These are phyloP conservation scores for Vimba vimba DNA, from an alignment of 2,113 vertebrate species.

Conservation along the genomic window DNA sequence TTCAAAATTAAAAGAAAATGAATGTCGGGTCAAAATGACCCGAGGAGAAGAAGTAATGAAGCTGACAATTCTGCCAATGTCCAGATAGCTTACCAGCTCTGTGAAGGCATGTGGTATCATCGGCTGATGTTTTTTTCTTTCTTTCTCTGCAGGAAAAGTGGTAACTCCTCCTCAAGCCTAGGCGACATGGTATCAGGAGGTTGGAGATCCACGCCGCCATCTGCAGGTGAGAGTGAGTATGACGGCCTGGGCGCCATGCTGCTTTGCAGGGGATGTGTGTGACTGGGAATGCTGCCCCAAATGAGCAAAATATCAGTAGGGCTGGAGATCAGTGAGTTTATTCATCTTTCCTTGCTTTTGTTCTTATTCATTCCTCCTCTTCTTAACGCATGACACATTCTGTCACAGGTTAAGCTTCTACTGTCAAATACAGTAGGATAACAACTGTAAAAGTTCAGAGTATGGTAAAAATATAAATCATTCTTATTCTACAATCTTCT, in stretches of 20 bases:
- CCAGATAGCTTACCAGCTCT: neutral
- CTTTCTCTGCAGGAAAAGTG: conserved; percentile 81
- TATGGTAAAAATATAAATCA: neutral
- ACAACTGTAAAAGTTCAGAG: neutral
- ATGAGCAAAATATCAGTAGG: conserved; percentile 25
- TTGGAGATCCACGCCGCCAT: conserved; percentile 92
- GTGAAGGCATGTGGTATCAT: neutral
- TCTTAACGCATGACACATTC: neutral
- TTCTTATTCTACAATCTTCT: neutral
- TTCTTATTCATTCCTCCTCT: conserved; percentile 7
- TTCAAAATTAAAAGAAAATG: no score
- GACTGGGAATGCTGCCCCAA: conserved; percentile 23
- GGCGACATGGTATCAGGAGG: conserved; percentile 87
- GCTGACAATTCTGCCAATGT: neutral
- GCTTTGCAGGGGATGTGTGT: conserved; percentile 36
- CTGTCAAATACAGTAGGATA: neutral
- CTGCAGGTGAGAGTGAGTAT: conserved; percentile 80
- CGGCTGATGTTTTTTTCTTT: neutral
- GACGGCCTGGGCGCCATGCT: neutral
- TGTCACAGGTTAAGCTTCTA: neutral
- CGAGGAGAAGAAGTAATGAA: neutral
- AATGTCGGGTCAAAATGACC: no score
- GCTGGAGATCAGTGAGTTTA: conserved; percentile 35
- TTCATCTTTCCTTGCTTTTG: neutral
- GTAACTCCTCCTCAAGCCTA: conserved; percentile 85